Conservation (phyloP, 2,888 invertebrate genomes). For the Caenorhabditis sp. region DNA sequence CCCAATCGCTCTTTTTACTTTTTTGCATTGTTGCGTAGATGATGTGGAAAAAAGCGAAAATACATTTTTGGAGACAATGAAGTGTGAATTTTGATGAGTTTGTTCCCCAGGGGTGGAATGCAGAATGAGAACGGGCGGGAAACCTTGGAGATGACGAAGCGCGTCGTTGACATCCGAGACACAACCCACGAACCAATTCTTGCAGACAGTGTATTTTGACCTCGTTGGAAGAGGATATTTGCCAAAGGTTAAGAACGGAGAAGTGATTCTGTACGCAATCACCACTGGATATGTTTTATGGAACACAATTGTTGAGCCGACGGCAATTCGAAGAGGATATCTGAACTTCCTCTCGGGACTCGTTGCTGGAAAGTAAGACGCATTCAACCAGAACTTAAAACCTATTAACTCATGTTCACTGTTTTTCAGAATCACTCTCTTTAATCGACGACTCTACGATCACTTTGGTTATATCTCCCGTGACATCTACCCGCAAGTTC, state of each 20-base stretch:
- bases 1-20: background rate
- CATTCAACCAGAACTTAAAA: background rate
- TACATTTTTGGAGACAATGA: slow-evolving; percentile 26
- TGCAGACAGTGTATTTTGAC: slow-evolving; percentile 88
- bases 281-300: slow-evolving; percentile 86
- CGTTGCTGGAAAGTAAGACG: slow-evolving; percentile 86
- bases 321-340: slow-evolving; percentile 90
- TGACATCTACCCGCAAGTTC: slow-evolving; percentile 55
- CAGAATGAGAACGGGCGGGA: slow-evolving; percentile 39
- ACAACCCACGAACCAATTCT: slow-evolving; percentile 40
- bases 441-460: slow-evolving; percentile 72
- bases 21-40: slow-evolving; percentile 2
- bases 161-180: slow-evolving; percentile 5
- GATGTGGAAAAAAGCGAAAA: slow-evolving; percentile 16
- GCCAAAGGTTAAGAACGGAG: slow-evolving; percentile 88
- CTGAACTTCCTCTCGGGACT: slow-evolving; percentile 90
- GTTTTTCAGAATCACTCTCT: slow-evolving; percentile 70
- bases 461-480: slow-evolving; percentile 72
- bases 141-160: slow-evolving; percentile 22
- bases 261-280: slow-evolving; percentile 88
- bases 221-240: slow-evolving; percentile 87
- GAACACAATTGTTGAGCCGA: slow-evolving; percentile 89
- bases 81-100: slow-evolving; percentile 49
- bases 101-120: slow-evolving; percentile 50
- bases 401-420: background rate